Evolutionary conservation across 2,113 vertebrate species (phyloP).

Genomic region (Mesitornis unicolor): DNA sequence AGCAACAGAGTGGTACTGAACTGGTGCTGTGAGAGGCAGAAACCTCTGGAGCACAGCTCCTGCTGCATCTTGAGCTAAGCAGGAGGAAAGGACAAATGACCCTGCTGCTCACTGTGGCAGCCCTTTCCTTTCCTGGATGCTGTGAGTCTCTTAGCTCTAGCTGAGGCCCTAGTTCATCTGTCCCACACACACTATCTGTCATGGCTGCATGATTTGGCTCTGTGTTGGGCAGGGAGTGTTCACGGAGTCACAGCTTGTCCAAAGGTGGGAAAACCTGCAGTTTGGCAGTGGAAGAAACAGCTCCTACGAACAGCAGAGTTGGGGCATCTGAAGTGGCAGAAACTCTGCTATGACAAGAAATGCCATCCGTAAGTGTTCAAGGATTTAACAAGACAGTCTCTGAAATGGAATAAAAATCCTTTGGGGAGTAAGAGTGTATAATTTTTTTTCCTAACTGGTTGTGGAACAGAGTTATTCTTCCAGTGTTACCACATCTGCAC

Average conservation of each 20-base stretch:
- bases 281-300: neutral
- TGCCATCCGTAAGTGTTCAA: neutral
- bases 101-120: neutral
- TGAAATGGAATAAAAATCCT: neutral
- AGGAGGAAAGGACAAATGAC: neutral
- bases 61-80: neutral
- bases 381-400: neutral
- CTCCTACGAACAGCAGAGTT: neutral
- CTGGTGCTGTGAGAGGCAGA: neutral
- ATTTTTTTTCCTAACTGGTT: neutral
- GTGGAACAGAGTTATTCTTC: neutral
- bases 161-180: neutral
- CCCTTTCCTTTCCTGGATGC: neutral
- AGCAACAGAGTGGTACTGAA: neutral
- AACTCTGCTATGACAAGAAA: neutral
- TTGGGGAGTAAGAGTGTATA: neutral
- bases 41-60: neutral
- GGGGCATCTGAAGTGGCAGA: neutral
- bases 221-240: neutral
- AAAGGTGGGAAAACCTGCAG: neutral
- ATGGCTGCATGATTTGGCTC: neutral
- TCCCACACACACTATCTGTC: neutral
- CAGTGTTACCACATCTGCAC: neutral
- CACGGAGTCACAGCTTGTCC: neutral
- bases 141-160: neutral